Percentiles rank a stretch among this genome's conserved stretches.
Conservation (phyloP, 2,888 invertebrate species). For the Ecdyonurus torrentis region DNA sequence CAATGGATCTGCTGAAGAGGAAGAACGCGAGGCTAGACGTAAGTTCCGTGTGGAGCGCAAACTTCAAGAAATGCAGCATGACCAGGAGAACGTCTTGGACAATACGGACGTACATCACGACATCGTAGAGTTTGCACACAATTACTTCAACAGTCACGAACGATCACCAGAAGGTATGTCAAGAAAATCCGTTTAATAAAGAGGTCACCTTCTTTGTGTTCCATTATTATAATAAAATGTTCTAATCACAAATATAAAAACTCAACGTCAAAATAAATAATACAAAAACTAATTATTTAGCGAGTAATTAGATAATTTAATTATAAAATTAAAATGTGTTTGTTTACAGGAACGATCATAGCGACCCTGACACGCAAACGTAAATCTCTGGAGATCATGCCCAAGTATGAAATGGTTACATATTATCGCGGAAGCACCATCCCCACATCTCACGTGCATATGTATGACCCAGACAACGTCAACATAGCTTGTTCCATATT, state of each 20-base stretch:
- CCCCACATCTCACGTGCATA: slow-evolving; percentile 82
- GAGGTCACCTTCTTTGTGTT: not conserved
- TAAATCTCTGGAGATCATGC: slow-evolving; percentile 61
- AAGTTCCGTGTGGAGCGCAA: slow-evolving; percentile 75
- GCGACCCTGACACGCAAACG: slow-evolving; percentile 56
- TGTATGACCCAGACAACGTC: slow-evolving; percentile 90
- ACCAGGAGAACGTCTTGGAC: slow-evolving; percentile 28
- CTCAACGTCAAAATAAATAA: too few relatives aligned
- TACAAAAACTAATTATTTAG: not conserved
- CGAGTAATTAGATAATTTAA: not conserved
- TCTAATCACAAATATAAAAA: not conserved
- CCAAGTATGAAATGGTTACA: slow-evolving; percentile 84
- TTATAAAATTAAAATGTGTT: not conserved
- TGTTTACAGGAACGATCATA: slow-evolving; percentile 45
- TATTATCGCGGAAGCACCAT: slow-evolving; percentile 78
- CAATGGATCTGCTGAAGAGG: slow-evolving; percentile 22
- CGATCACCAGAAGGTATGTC: slow-evolving; percentile 61
- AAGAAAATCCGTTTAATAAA: not conserved
- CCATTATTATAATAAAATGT: not conserved
- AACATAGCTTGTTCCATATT: slow-evolving; percentile 79
- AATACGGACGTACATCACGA: slow-evolving; percentile 51
- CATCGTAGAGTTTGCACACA: slow-evolving; percentile 84
- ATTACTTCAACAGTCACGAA: slow-evolving; percentile 81
- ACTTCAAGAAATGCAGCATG: slow-evolving; percentile 57
- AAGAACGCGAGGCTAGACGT: slow-evolving; percentile 60